Percentiles rank a stretch among this genome's conserved stretches.
Evolutionary conservation across 1,140 invertebrate species (phyloP).

Genomic region (Leptestheria dahalacensis): DNA sequence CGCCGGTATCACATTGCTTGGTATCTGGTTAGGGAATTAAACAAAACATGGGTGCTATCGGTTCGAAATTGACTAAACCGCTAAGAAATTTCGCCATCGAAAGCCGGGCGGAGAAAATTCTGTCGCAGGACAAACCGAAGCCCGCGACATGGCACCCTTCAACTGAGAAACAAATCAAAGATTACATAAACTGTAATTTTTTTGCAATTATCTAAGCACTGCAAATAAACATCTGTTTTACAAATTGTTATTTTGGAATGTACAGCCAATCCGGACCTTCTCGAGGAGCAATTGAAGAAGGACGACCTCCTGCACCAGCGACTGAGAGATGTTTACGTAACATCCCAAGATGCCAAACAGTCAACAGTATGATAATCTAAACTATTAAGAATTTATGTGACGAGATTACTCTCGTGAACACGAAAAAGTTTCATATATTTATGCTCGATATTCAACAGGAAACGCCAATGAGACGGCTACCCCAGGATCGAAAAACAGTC

Average conservation of each 20-base stretch:
- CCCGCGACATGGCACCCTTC: conserved; percentile 44
- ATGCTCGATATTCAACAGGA: neutral
- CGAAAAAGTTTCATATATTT: conserved; percentile 2
- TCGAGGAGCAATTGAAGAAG: conserved; percentile 39
- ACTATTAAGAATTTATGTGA: neutral
- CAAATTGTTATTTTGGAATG: conserved; percentile 17
- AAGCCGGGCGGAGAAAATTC: conserved; percentile 46
- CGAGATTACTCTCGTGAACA: no score
- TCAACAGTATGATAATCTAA: neutral
- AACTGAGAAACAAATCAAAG: conserved; percentile 40
- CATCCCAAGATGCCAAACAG: conserved; percentile 33
- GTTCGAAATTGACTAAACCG: no score
- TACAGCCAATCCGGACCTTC: conserved; percentile 41
- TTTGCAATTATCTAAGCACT: neutral
- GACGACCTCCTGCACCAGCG: conserved; percentile 38
- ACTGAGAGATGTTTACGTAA: conserved; percentile 51
- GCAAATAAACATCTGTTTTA: neutral
- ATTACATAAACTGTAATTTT: conserved; percentile 37
- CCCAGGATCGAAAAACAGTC: conserved; percentile 27
- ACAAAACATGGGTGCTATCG: no score
- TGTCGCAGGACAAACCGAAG: conserved; percentile 46
- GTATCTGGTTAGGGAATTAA: no score
- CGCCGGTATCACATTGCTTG: no score
- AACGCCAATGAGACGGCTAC: conserved; percentile 25
- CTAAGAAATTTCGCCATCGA: conserved; percentile 48